phyloP scores from a whole-genome alignment of 1,140 invertebrate genomes.

The Pseudachorutes palmiensis region DNA sequence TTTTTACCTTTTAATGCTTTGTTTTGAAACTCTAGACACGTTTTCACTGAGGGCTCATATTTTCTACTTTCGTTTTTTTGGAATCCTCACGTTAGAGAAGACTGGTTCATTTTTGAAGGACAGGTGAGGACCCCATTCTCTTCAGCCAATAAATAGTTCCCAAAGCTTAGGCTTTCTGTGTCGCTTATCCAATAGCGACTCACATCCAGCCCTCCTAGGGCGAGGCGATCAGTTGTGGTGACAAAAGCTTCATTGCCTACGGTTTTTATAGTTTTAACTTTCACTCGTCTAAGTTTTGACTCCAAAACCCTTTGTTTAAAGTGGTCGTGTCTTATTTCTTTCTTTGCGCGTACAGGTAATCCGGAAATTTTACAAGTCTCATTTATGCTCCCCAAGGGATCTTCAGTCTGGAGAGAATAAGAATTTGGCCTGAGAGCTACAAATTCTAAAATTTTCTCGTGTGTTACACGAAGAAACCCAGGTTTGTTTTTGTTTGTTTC shows the following conservation, averaged over 20 bases:
- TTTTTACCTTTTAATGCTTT: no score
- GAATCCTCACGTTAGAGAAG: no score
- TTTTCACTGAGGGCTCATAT: no score
- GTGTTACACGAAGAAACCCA: neutral
- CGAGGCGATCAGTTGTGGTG: neutral
- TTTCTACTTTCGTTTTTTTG: no score
- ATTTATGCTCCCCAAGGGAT: neutral
- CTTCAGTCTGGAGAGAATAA: neutral
- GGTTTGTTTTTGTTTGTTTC: neutral
- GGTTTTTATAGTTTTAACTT: neutral
- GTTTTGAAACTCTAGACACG: no score
- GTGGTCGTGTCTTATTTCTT: neutral
- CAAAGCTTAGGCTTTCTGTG: neutral
- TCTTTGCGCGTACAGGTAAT: neutral
- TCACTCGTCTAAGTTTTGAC: neutral
- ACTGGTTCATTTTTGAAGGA: no score
- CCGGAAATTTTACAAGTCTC: no score
- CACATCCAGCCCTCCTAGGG: neutral
- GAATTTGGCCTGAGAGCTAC: neutral
- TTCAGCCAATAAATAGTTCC: neutral
- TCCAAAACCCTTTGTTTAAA: neutral
- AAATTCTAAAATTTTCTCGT: neutral
- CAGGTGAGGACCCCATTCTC: no score
- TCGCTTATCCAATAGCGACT: neutral
- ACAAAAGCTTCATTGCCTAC: neutral